Conservation (phyloP, 2,797 vertebrate genomes). For the Enteromius afrohamiltoni region DNA sequence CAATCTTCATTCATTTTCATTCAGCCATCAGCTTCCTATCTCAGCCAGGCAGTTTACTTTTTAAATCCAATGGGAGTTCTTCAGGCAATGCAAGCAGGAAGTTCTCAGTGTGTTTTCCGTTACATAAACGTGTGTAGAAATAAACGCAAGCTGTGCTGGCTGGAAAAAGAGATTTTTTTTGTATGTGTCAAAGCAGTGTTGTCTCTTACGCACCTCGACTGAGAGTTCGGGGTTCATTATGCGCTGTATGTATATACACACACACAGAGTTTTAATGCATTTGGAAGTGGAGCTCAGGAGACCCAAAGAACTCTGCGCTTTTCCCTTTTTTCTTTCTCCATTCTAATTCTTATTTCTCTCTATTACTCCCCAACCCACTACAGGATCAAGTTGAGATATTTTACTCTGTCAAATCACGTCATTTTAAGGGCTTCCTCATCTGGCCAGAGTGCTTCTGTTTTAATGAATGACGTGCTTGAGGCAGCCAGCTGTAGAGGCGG, state of each 20-base stretch:
- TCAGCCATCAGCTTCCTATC: slow-evolving; percentile 38
- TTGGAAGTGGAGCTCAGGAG: slow-evolving; percentile 13
- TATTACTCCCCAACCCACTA: background rate
- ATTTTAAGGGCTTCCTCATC: slow-evolving; percentile 28
- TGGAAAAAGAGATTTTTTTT: background rate
- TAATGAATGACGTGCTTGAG: slow-evolving; percentile 47
- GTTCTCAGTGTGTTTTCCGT: background rate
- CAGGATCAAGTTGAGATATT: slow-evolving; percentile 42
- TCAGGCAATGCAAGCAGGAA: slow-evolving; percentile 20
- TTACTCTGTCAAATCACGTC: slow-evolving; percentile 41
- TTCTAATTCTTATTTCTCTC: background rate
- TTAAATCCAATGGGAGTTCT: slow-evolving; percentile 20
- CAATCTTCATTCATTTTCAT: slow-evolving; percentile 65
- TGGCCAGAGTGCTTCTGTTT: slow-evolving; percentile 21
- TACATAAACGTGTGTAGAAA: background rate
- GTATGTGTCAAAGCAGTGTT: slow-evolving; percentile 4
- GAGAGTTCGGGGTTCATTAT: slow-evolving; percentile 26
- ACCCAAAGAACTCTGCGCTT: slow-evolving; percentile 38
- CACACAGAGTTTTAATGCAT: slow-evolving; percentile 26
- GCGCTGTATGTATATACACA: slow-evolving; percentile 13
- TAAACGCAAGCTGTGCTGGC: background rate
- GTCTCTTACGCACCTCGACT: slow-evolving; percentile 3
- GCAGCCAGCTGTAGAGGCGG: slow-evolving; percentile 26
- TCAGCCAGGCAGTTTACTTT: slow-evolving; percentile 9
- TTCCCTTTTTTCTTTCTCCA: slow-evolving; percentile 46